Evolutionary conservation across 2,797 vertebrate genomes (phyloP).

Genomic region (Myotis findleyi): DNA sequence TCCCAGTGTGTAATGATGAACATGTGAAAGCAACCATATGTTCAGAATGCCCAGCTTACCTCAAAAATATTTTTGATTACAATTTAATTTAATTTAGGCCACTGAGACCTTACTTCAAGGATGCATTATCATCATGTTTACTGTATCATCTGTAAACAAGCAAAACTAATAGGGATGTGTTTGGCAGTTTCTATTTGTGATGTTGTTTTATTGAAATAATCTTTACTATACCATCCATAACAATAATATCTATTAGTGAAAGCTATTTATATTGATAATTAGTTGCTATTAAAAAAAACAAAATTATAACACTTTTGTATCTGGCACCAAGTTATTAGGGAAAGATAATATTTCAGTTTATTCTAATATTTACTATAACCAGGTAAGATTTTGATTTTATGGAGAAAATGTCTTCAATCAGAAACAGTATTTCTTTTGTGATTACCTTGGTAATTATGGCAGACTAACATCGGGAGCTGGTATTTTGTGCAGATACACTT

Average conservation of each 20-base stretch:
- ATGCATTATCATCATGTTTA: not conserved
- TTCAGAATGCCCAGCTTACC: not conserved
- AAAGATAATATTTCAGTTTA: conserved; percentile 25
- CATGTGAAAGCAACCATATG: not conserved
- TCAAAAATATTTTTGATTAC: not conserved
- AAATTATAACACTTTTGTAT: not conserved
- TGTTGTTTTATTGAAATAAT: not conserved
- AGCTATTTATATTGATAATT: not conserved
- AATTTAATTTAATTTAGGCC: not conserved
- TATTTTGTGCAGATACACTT: not conserved
- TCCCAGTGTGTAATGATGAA: not conserved
- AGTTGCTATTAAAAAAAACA: not conserved
- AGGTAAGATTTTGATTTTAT: conserved; percentile 19
- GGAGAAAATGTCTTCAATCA: not conserved
- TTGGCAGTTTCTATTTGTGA: not conserved
- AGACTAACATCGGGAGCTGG: not conserved
- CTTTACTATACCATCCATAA: not conserved
- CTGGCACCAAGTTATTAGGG: not conserved
- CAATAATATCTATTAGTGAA: not conserved
- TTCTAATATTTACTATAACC: not conserved
- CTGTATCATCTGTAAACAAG: not conserved
- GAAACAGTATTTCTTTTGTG: not conserved
- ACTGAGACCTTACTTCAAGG: not conserved
- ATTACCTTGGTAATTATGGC: not conserved
- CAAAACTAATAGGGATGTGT: not conserved